These are phyloP conservation scores for Ophioninae sp. DNA, from an alignment of 2,888 invertebrate species.

Conservation along the genomic window DNA sequence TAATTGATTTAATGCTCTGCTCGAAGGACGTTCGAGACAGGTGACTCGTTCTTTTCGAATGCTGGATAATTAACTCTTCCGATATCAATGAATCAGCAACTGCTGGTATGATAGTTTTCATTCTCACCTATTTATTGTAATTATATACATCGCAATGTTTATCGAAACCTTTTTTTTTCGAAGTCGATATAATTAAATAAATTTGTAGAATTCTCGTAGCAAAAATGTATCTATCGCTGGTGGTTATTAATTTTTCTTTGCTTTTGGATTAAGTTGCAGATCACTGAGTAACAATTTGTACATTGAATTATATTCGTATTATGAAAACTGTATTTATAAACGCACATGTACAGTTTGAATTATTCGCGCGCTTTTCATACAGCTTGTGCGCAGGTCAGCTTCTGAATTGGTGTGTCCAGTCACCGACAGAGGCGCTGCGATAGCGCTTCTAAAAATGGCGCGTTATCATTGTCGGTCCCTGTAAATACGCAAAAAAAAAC, in stretches of 20 bases:
- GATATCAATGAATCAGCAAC: conserved; percentile 44
- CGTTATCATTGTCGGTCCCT: not conserved
- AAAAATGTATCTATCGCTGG: not conserved
- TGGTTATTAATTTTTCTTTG: no score
- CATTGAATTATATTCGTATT: not conserved
- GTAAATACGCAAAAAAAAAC: conserved; percentile 26
- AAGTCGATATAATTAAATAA: not conserved
- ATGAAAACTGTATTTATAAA: not conserved
- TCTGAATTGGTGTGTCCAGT: conserved; percentile 14
- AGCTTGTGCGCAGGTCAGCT: not conserved
- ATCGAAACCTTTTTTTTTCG: no score
- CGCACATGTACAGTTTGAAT: not conserved
- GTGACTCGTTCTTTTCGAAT: conserved; percentile 33
- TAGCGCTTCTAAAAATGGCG: conserved; percentile 19
- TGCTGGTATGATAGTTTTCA: not conserved
- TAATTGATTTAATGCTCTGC: conserved; percentile 59
- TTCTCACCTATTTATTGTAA: not conserved
- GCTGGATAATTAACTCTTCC: conserved; percentile 33
- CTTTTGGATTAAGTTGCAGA: no score
- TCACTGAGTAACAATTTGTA: no score
- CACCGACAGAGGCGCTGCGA: conserved; percentile 2
- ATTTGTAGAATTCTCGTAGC: not conserved
- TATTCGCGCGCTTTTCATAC: conserved; percentile 18
- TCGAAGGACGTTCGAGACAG: conserved; percentile 51
- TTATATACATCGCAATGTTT: not conserved